Evolutionary conservation across 2,797 vertebrate species (phyloP).

Genomic region (Syncerus caffer): DNA sequence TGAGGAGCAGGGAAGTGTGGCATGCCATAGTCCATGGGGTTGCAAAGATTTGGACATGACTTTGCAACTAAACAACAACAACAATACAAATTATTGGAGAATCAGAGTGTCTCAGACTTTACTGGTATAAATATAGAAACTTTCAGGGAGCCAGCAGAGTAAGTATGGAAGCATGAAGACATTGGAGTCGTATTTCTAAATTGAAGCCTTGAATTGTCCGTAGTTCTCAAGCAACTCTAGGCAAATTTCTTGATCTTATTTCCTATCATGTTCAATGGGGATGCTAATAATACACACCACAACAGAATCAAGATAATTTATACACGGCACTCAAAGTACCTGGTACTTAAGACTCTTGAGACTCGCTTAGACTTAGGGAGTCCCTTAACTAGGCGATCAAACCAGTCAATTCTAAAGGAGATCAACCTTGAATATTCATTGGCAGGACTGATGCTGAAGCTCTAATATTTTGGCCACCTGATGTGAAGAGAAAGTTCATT

Average conservation of each 20-base stretch:
- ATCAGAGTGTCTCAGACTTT: background rate
- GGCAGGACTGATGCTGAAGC: background rate
- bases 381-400: background rate
- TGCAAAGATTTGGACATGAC: background rate
- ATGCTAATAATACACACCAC: background rate
- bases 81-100: background rate
- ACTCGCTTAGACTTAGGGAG: background rate
- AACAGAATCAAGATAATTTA: background rate
- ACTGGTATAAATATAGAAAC: background rate
- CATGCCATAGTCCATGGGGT: background rate
- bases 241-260: background rate
- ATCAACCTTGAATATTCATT: background rate
- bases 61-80: background rate
- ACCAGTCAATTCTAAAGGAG: background rate
- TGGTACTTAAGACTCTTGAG: background rate
- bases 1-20: background rate
- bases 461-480: background rate
- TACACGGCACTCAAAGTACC: background rate
- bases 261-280: background rate
- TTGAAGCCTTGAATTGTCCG: background rate
- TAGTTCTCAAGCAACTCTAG: background rate
- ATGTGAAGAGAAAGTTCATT: background rate
- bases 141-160: background rate
- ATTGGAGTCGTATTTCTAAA: rapidly evolving
- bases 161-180: background rate